A percentile compares a stretch with the other conserved stretches of the same genome.
Conservation (phyloP, 2,888 invertebrate genomes). For the Nephrotoma guestfalica region DNA sequence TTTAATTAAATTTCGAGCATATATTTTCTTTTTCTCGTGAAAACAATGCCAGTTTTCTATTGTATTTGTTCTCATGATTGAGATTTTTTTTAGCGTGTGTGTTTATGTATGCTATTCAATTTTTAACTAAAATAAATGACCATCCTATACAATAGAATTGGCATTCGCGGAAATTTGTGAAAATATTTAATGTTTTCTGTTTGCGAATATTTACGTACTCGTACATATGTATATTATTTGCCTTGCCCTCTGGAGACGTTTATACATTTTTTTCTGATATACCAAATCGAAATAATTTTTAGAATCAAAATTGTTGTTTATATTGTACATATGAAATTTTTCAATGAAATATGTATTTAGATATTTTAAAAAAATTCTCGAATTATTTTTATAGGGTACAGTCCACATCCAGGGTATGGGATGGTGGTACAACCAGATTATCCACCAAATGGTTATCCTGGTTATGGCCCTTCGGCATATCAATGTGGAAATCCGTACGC, state of each 20-base stretch:
- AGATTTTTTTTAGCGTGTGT: neutral
- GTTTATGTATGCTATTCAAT: neutral
- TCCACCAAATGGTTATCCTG: constrained; percentile 56
- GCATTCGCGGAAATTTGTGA: neutral
- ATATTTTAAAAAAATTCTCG: neutral
- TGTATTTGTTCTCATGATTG: neutral
- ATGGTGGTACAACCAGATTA: constrained; percentile 70
- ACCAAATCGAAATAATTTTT: neutral
- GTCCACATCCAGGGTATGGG: constrained; percentile 74
- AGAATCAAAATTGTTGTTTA: neutral
- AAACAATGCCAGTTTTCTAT: neutral
- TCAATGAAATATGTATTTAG: neutral
- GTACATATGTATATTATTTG: neutral
- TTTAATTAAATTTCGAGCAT: neutral
- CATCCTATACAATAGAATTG: neutral
- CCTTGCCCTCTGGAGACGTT: neutral
- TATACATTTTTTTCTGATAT: neutral
- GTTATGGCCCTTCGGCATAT: constrained; percentile 51
- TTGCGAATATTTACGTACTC: neutral
- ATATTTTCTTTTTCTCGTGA: neutral
- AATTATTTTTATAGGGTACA: constrained; percentile 46
- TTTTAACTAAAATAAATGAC: neutral
- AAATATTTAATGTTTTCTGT: neutral
- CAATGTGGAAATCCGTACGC: constrained; percentile 34
- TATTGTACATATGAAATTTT: neutral